phyloP scores from a whole-genome alignment of 2,888 invertebrate species.

The Spicauda simplicius region DNA sequence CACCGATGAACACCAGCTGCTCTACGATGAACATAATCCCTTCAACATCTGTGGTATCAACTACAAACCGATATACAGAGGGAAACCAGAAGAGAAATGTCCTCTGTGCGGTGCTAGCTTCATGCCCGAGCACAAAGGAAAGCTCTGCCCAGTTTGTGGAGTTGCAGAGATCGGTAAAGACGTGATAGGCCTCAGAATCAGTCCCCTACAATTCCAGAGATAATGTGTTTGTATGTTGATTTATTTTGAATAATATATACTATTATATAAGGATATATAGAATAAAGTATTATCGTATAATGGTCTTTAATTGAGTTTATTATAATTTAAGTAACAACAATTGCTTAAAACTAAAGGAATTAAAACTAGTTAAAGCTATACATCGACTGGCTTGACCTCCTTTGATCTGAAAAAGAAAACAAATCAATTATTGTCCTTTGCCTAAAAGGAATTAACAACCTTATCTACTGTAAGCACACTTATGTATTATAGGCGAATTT shows the following conservation, averaged over 20 bases:
- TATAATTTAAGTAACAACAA: constrained; percentile 8
- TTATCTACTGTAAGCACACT: too few species aligned
- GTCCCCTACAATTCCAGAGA: constrained; percentile 82
- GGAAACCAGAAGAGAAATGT: constrained; percentile 97
- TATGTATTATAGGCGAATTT: too few species aligned
- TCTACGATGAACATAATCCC: constrained; percentile 99
- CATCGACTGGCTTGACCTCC: constrained; percentile 48
- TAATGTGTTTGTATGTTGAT: constrained; percentile 50
- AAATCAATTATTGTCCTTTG: neutral
- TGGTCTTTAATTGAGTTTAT: constrained; percentile 22
- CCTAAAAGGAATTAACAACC: too few species aligned
- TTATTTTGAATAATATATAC: constrained; percentile 45
- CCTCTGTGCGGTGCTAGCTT: constrained; percentile 95
- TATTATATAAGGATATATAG: constrained; percentile 49
- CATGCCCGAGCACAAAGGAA: constrained; percentile 93
- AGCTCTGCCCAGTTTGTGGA: constrained; percentile 93
- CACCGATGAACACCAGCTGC: constrained; percentile 93
- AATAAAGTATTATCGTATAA: constrained; percentile 53
- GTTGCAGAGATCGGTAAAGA: constrained; percentile 97
- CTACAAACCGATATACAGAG: constrained; percentile 97
- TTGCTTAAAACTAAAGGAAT: constrained; percentile 20
- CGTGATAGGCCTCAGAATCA: constrained; percentile 94
- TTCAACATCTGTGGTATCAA: constrained; percentile 96
- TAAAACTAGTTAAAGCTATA: constrained; percentile 37
- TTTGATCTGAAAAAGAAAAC: constrained; percentile 46